phyloP scores from a whole-genome alignment of 1,140 invertebrate genomes.

The Lepidostoma basale region DNA sequence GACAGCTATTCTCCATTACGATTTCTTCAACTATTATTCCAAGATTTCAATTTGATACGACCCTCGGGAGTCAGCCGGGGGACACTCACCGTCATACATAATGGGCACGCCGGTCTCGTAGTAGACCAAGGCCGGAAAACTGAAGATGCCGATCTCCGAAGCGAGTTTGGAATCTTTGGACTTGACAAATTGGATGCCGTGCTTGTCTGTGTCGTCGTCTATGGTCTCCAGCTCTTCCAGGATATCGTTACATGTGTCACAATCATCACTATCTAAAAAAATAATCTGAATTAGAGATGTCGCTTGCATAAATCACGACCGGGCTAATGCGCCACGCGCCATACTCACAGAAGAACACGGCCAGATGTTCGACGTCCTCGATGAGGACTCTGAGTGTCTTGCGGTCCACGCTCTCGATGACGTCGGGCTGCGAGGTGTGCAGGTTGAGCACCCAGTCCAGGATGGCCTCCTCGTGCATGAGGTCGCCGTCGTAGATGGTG shows the following conservation, averaged over 20 bases:
- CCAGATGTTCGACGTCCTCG: slow-evolving; percentile 88
- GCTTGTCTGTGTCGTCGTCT: slow-evolving; percentile 90
- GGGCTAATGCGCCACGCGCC: neutral
- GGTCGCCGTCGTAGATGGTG: slow-evolving; percentile 83
- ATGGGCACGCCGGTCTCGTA: slow-evolving; percentile 92
- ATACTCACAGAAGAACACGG: slow-evolving; percentile 90
- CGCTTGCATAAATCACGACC: too few relatives aligned
- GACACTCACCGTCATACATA: slow-evolving; percentile 89
- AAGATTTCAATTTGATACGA: too few relatives aligned
- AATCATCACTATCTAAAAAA: slow-evolving; percentile 79
- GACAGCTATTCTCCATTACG: too few relatives aligned
- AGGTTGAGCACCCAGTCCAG: slow-evolving; percentile 88
- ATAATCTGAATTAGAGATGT: slow-evolving; percentile 1
- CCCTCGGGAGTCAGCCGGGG: too few relatives aligned
- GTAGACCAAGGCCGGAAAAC: slow-evolving; percentile 88
- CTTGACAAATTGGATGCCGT: slow-evolving; percentile 93
- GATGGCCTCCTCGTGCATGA: slow-evolving; percentile 91
- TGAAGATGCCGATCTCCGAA: slow-evolving; percentile 89
- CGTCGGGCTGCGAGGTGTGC: slow-evolving; percentile 82
- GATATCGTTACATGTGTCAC: slow-evolving; percentile 80
- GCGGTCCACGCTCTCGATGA: slow-evolving; percentile 90
- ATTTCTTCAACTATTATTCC: too few relatives aligned
- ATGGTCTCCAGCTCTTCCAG: slow-evolving; percentile 91
- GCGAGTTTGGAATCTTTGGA: slow-evolving; percentile 88
- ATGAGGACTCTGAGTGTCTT: slow-evolving; percentile 89